Evolutionary conservation across 1,140 invertebrate genomes (phyloP).

Genomic region (Phenacoccus solenopsis): DNA sequence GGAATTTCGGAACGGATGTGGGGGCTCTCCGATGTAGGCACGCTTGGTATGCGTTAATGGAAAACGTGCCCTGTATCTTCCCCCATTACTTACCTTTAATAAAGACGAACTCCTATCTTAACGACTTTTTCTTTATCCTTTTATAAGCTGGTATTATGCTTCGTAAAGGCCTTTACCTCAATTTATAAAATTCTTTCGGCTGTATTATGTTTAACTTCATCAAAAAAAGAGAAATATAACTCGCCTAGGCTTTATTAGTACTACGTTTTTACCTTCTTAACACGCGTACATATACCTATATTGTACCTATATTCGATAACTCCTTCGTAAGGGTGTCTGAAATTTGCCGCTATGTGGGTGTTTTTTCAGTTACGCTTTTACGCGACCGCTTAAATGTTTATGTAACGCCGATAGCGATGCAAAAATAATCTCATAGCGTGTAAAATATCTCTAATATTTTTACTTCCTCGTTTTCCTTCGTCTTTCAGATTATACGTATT

Average conservation of each 20-base stretch:
- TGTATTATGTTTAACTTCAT: slow-evolving; percentile 17
- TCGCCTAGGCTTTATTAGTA: not conserved
- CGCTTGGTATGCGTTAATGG: slow-evolving; percentile 15
- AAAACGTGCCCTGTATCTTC: slow-evolving; percentile 17
- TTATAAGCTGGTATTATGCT: slow-evolving; percentile 14
- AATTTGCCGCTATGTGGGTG: too few species aligned
- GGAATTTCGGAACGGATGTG: slow-evolving; percentile 5
- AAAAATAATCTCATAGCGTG: too few species aligned
- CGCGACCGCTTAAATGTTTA: too few species aligned
- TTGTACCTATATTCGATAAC: too few species aligned
- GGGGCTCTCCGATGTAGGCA: slow-evolving; percentile 7
- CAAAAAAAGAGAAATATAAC: slow-evolving; percentile 3
- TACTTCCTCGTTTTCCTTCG: not conserved
- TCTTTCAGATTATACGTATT: not conserved
- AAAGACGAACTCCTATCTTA: slow-evolving; percentile 12
- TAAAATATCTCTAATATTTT: not conserved
- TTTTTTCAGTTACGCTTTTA: too few species aligned
- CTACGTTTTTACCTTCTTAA: too few species aligned
- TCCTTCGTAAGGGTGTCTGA: too few species aligned
- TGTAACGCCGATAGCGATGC: too few species aligned
- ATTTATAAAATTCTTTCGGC: slow-evolving; percentile 11
- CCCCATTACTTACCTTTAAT: slow-evolving; percentile 16
- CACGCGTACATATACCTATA: too few species aligned
- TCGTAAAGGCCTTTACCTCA: slow-evolving; percentile 9
- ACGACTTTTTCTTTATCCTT: slow-evolving; percentile 18